phyloP scores from a whole-genome alignment of 2,797 vertebrate species.

The Hipposideros larvatus region DNA sequence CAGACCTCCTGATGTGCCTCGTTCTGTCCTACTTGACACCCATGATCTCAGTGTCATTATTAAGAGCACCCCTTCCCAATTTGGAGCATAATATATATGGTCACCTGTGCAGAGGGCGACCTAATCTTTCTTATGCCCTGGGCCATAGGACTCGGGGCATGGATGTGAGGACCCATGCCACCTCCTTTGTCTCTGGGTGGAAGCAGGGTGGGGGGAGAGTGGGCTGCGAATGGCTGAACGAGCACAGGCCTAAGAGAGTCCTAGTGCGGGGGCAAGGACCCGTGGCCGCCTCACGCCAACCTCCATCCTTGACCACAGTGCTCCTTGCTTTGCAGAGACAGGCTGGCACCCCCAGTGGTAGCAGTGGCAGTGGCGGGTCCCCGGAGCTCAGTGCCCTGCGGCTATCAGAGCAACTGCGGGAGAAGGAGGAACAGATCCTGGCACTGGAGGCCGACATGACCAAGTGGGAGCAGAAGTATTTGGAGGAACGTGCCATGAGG shows the following conservation, averaged over 20 bases:
- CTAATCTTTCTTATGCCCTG: background rate
- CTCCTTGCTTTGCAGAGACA: constrained; percentile 87
- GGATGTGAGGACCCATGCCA: background rate
- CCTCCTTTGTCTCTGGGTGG: background rate
- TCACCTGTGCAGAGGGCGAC: background rate
- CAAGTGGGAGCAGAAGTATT: constrained; percentile 98
- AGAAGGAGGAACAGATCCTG: constrained; percentile 95
- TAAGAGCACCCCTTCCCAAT: background rate
- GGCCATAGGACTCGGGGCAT: background rate
- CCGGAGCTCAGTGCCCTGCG: constrained; percentile 88
- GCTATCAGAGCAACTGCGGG: constrained; percentile 94
- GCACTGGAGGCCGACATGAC: constrained; percentile 98
- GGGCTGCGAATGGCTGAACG: background rate
- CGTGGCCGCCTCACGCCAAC: rapidly evolving
- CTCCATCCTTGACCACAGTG: constrained; percentile 61
- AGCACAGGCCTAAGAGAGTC: background rate
- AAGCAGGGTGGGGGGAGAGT: rapidly evolving
- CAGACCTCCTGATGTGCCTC: background rate
- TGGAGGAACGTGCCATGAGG: constrained; percentile 98
- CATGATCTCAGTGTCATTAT: background rate
- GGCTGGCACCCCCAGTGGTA: rapidly evolving
- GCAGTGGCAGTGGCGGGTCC: background rate
- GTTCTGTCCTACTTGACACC: background rate
- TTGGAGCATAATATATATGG: background rate
- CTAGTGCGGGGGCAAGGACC: rapidly evolving